phyloP scores from a whole-genome alignment of 2,113 vertebrate species.

The Candoia aspera region DNA sequence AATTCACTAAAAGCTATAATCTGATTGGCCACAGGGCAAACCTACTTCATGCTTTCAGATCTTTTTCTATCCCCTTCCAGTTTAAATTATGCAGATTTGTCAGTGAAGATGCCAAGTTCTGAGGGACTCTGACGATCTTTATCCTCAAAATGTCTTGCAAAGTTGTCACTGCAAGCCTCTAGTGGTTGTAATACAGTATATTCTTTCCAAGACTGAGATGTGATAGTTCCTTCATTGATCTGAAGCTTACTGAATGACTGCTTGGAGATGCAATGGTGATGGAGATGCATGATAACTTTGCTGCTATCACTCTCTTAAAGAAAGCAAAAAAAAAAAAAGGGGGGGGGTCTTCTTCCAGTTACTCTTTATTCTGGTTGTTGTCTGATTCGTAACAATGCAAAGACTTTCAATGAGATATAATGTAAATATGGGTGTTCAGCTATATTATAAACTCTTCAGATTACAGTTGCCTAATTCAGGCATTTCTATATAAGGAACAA shows the following conservation, averaged over 20 bases:
- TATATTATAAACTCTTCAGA: slow-evolving; percentile 11
- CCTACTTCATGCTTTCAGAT: neutral
- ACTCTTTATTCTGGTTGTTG: neutral
- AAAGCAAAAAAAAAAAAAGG: neutral
- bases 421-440: neutral
- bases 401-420: neutral
- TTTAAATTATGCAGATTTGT: neutral
- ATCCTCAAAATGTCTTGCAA: neutral
- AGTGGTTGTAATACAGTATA: neutral
- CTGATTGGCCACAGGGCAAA: neutral
- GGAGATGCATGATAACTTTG: neutral
- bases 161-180: neutral
- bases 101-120: neutral
- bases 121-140: neutral
- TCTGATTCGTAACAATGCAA: neutral
- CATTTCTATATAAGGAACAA: slow-evolving; percentile 37
- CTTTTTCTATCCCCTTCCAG: neutral
- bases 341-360: neutral
- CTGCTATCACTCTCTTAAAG: neutral
- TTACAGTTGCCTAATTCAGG: slow-evolving; percentile 9
- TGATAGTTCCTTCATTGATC: neutral
- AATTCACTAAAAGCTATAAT: slow-evolving; percentile 6
- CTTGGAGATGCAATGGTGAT: neutral
- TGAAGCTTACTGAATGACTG: neutral
- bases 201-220: neutral